Percentiles rank a stretch among this genome's conserved stretches.
These are phyloP conservation scores for Drosophila mayaguana DNA, from an alignment of 2,888 invertebrate species.

Conservation along the genomic window DNA sequence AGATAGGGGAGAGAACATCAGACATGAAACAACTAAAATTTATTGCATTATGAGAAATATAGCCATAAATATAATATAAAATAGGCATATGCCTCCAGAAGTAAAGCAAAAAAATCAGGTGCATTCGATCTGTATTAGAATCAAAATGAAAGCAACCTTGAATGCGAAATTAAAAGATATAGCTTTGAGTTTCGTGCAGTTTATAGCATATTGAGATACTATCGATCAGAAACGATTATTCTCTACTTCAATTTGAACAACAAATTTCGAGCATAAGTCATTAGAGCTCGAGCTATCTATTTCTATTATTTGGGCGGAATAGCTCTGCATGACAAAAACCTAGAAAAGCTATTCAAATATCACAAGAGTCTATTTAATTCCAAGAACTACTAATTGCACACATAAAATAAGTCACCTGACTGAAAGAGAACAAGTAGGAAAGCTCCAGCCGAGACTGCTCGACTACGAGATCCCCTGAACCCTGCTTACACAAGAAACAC, in stretches of 20 bases:
- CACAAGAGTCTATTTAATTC: background rate
- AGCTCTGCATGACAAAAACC: background rate
- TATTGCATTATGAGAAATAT: background rate
- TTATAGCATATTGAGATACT: background rate
- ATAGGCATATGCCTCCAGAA: too few species aligned
- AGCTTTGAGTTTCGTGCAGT: too few species aligned
- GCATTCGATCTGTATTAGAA: background rate
- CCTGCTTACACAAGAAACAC: too few species aligned
- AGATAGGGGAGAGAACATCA: background rate
- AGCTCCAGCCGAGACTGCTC: too few species aligned
- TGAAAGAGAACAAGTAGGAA: too few species aligned
- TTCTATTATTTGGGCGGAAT: background rate
- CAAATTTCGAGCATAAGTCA: background rate
- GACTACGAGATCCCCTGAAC: too few species aligned
- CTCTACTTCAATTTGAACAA: background rate
- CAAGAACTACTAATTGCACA: conserved; percentile 2
- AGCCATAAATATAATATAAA: background rate
- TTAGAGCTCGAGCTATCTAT: background rate
- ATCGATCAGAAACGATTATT: background rate
- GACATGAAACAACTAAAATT: background rate
- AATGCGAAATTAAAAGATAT: rapidly evolving
- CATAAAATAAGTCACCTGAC: background rate
- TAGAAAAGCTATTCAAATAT: background rate
- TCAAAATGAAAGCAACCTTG: background rate
- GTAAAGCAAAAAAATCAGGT: background rate